phyloP scores from a whole-genome alignment of 2,888 invertebrate species.

The Hybos culiciformis region DNA sequence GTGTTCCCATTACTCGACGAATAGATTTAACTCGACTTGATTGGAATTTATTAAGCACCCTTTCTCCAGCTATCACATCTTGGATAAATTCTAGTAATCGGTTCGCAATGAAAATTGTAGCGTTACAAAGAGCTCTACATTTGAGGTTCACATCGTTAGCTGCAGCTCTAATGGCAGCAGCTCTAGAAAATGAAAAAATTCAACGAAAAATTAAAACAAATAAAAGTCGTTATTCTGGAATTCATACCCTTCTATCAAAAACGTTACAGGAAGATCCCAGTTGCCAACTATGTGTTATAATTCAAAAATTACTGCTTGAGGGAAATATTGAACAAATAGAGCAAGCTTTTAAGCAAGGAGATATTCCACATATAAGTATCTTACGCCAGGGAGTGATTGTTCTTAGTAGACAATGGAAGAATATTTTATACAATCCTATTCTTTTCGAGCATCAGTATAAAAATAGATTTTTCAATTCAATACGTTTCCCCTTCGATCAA shows the following conservation, averaged over 20 bases:
- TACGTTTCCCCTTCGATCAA: too few species aligned
- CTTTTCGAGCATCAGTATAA: slow-evolving; percentile 81
- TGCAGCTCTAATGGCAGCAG: slow-evolving; percentile 91
- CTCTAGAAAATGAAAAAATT: slow-evolving; percentile 72
- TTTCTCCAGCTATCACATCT: slow-evolving; percentile 91
- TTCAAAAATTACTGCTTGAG: slow-evolving; percentile 70
- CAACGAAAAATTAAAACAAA: slow-evolving; percentile 33
- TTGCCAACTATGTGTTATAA: slow-evolving; percentile 79
- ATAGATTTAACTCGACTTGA: slow-evolving; percentile 87
- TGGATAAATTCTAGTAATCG: slow-evolving; percentile 96
- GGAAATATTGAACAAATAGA: slow-evolving; percentile 67
- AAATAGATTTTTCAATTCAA: slow-evolving; percentile 40
- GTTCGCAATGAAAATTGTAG: slow-evolving; percentile 69
- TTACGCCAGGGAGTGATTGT: slow-evolving; percentile 93
- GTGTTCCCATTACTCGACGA: slow-evolving; percentile 84
- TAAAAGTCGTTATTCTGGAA: slow-evolving; percentile 74
- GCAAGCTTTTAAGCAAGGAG: slow-evolving; percentile 65
- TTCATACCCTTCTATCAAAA: slow-evolving; percentile 73
- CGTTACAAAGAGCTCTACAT: slow-evolving; percentile 66
- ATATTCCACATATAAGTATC: slow-evolving; percentile 76
- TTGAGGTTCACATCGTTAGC: slow-evolving; percentile 72
- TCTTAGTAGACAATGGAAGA: slow-evolving; percentile 92
- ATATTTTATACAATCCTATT: slow-evolving; percentile 83
- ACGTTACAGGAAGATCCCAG: slow-evolving; percentile 92
- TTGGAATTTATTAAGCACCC: slow-evolving; percentile 92